A percentile compares a stretch with the other conserved stretches of the same genome.
These are phyloP conservation scores for Hypercompe scribonia DNA, from an alignment of 2,888 invertebrate genomes.

Conservation along the genomic window DNA sequence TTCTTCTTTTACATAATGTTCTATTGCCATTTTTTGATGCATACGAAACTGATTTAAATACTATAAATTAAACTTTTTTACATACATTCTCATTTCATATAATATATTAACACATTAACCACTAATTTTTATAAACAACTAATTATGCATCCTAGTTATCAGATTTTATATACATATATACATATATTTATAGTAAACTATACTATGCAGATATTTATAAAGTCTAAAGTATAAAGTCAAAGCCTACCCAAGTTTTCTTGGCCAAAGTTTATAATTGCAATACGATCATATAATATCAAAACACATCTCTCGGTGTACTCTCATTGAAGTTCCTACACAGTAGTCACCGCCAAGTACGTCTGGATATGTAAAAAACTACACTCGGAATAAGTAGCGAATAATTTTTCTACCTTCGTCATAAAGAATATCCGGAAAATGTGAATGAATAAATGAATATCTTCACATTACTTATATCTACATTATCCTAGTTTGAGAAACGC, in stretches of 20 bases:
- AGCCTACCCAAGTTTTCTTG: neutral
- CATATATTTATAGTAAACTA: no score
- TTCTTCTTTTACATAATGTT: no score
- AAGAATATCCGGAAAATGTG: slow-evolving; percentile 54
- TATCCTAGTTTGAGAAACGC: slow-evolving; percentile 47
- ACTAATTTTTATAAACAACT: neutral
- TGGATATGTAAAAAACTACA: slow-evolving; percentile 50
- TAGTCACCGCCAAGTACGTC: slow-evolving; percentile 30
- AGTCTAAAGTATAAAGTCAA: no score
- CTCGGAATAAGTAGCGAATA: slow-evolving; percentile 53
- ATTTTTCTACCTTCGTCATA: slow-evolving; percentile 54
- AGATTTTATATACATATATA: no score
- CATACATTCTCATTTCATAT: no score
- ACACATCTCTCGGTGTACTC: slow-evolving; percentile 20
- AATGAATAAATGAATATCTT: slow-evolving; percentile 57
- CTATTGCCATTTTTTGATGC: no score
- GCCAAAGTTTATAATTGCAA: neutral
- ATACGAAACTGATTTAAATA: neutral
- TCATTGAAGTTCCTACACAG: slow-evolving; percentile 33
- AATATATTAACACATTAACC: neutral
- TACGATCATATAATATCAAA: slow-evolving; percentile 3
- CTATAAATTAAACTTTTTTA: neutral
- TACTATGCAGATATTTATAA: no score
- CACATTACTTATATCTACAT: slow-evolving; percentile 47
- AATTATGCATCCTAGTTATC: neutral